Base-by-base conservation (phyloP, 2,113 vertebrate species). In the Elgaria multicarinata region DNA sequence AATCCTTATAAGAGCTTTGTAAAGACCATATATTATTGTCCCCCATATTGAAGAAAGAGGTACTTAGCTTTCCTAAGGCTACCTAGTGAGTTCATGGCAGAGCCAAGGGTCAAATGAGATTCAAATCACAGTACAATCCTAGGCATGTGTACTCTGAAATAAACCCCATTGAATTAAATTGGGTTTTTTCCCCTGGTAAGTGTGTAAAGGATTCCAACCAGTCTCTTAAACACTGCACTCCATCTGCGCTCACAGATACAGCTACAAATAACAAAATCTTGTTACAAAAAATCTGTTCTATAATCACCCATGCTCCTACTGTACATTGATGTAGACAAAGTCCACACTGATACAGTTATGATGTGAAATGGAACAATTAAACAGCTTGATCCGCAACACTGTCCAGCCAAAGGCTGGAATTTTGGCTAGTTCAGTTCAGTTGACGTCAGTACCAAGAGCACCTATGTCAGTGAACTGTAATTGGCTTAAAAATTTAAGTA, bases 301-400 rank as follows among this genome's bases (percentile, higher is more conserved):
- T 86, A 72, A 33, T 39, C 72, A 62, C 55, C 75, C n/a, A 26
- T 50, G 69, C n/a, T 74, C 33, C 69, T 85, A 75, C 31, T 71
- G 20, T 55, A 75, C 53, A 86, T 46, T 20, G 28, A 36, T 44
- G 36, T 62, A 76, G 44, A 44, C 26, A 64, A 33, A 62, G 72
- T 31, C 39, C 64, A 2, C 39, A 7, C 42, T 86, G 72, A 76
- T 76, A 76, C 39, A 44, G 58, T 76, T 77, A 75, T 36, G 85
- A 85, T 39, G 50, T 76, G 36, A 86, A 86, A 86, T 26, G 72
- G 53, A 62, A 86, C 36, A 86, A 62, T 76, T 86, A 76, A 62
- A 77, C 72, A 86, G 72, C 20, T 86, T 44, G 53, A 42, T 13
- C 85, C 85, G 24, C 28, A 44, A 10, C 28, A 10, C 39, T 7